phyloP scores from a whole-genome alignment of 2,888 invertebrate genomes.

The Diarsia brunnea region DNA sequence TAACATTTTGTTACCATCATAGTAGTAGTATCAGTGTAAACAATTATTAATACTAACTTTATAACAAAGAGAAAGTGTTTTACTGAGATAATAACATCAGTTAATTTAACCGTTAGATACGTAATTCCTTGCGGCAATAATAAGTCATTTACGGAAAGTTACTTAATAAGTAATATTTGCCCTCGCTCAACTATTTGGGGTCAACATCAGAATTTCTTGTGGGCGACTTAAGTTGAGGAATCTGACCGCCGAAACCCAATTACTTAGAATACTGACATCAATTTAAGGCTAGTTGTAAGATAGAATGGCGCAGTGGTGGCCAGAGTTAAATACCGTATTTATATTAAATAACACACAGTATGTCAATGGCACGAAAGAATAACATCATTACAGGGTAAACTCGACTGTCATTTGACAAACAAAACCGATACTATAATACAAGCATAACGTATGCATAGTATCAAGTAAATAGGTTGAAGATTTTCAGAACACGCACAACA shows the following conservation, averaged over 20 bases:
- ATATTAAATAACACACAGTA: background rate
- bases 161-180: background rate
- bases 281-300: constrained; percentile 12
- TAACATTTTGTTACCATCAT: too few species aligned
- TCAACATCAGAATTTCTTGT: constrained; percentile 17
- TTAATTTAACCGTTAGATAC: background rate
- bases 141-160: background rate
- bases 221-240: background rate
- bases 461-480: too few species aligned
- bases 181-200: constrained; percentile 23
- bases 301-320: background rate
- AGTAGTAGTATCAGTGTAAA: too few species aligned
- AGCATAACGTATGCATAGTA: too few species aligned
- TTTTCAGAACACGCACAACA: background rate
- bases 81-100: background rate
- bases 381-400: constrained; percentile 22
- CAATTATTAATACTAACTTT: background rate
- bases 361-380: background rate
- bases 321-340: background rate
- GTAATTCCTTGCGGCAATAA: background rate
- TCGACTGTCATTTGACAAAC: too few species aligned
- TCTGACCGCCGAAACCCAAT: constrained; percentile 26
- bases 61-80: background rate
- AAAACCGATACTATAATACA: too few species aligned
- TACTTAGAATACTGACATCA: constrained; percentile 27